Evolutionary conservation across 2,113 vertebrate genomes (phyloP).

Genomic region (Dinomys branickii): DNA sequence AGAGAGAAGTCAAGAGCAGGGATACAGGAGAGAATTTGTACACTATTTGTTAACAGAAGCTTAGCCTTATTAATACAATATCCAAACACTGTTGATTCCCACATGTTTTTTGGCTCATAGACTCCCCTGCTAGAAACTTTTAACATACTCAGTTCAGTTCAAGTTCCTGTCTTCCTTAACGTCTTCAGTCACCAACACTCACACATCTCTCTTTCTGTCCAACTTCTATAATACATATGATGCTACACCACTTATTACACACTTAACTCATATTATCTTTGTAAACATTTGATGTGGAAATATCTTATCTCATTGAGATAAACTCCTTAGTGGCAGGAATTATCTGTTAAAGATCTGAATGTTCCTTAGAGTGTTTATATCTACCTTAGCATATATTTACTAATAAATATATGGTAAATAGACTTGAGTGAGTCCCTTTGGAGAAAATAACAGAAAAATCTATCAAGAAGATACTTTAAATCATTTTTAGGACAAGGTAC

Average conservation of each 20-base stretch:
- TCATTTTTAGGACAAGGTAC: constrained; percentile 35
- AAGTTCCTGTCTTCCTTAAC: constrained; percentile 17
- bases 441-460: constrained; percentile 32
- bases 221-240: background rate
- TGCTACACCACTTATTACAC: background rate
- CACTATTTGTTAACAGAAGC: background rate
- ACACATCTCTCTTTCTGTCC: no score
- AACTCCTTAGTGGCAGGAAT: constrained; percentile 14
- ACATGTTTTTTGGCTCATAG: background rate
- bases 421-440: background rate
- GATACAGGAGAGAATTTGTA: background rate
- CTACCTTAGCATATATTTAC: background rate
- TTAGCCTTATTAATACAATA: background rate
- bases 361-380: constrained; percentile 11
- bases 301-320: background rate
- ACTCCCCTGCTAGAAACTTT: background rate
- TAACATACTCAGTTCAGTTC: constrained; percentile 16
- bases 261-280: constrained; percentile 23
- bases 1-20: background rate
- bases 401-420: constrained; percentile 43
- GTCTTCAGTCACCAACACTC: no score
- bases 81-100: background rate
- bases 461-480: constrained; percentile 14
- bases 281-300: constrained; percentile 24
- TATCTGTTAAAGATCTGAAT: constrained; percentile 30